phyloP scores from a whole-genome alignment of 2,797 vertebrate genomes.

The Vipera latastei region DNA sequence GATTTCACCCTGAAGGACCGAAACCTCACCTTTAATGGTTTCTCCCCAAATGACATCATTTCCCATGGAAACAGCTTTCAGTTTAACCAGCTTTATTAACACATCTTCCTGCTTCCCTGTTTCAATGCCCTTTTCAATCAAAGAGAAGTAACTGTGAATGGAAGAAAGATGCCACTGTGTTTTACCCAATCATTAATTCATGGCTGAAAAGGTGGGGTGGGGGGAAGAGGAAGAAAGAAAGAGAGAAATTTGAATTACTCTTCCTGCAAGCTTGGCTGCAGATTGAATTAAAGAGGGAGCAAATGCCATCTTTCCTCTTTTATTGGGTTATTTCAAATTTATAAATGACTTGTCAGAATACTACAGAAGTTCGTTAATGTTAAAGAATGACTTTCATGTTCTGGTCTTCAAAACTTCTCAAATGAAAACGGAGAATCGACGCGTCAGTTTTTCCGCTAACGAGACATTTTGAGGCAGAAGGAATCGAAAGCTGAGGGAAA shows the following conservation, averaged over 20 bases:
- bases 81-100: conserved; percentile 3
- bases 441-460: not conserved
- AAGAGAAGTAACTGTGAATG: not conserved
- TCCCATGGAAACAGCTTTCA: not conserved
- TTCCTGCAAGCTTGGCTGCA: not conserved
- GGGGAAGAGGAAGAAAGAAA: too few species aligned
- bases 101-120: not conserved
- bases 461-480: not conserved
- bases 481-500: not conserved
- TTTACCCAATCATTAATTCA: conserved; percentile 16
- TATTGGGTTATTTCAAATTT: conserved; percentile 13
- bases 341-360: conserved; percentile 3
- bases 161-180: not conserved
- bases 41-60: not conserved
- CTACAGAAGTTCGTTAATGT: not conserved
- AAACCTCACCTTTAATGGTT: not conserved
- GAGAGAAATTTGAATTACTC: not conserved
- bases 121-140: not conserved
- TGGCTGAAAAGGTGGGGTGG: not conserved
- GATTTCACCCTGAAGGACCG: not conserved
- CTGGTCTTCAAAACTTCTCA: not conserved
- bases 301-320: not conserved
- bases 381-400: not conserved
- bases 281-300: not conserved
- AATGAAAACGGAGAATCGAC: not conserved